These are phyloP conservation scores for Antheraea yamamai DNA, from an alignment of 2,888 invertebrate species.

Conservation along the genomic window DNA sequence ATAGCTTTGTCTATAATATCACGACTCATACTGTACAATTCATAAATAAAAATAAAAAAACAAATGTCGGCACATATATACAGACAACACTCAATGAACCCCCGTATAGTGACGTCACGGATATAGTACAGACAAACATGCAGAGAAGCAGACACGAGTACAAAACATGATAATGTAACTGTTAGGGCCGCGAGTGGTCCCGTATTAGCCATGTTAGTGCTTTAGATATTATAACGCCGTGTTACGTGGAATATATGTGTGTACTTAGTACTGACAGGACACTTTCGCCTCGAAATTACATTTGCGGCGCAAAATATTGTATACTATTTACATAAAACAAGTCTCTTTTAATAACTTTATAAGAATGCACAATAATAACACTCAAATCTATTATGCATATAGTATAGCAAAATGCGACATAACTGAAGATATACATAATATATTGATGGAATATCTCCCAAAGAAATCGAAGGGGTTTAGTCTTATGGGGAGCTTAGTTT, in stretches of 20 bases:
- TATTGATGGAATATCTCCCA: no score
- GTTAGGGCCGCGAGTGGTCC: conserved; percentile 46
- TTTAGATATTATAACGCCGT: conserved; percentile 30
- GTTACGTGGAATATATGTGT: conserved; percentile 33
- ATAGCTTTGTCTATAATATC: neutral
- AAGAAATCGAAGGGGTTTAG: no score
- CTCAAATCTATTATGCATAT: no score
- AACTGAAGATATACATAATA: no score
- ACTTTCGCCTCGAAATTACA: conserved; percentile 49
- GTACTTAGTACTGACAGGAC: conserved; percentile 34
- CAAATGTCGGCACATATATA: neutral
- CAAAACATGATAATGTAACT: conserved; percentile 39
- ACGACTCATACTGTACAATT: neutral
- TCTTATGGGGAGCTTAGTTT: no score
- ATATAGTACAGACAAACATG: conserved; percentile 52
- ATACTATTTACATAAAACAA: neutral
- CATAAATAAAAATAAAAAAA: neutral
- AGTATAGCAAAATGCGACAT: no score
- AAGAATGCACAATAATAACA: neutral
- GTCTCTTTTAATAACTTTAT: neutral
- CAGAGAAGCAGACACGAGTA: conserved; percentile 66
- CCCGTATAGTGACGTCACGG: conserved; percentile 43
- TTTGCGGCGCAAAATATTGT: conserved; percentile 35
- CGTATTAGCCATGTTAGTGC: conserved; percentile 53
- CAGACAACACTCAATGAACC: conserved; percentile 18